A percentile compares a stretch with the other conserved stretches of the same genome.
Conservation (phyloP, 2,113 vertebrate species). For the Zapus hudsonius region DNA sequence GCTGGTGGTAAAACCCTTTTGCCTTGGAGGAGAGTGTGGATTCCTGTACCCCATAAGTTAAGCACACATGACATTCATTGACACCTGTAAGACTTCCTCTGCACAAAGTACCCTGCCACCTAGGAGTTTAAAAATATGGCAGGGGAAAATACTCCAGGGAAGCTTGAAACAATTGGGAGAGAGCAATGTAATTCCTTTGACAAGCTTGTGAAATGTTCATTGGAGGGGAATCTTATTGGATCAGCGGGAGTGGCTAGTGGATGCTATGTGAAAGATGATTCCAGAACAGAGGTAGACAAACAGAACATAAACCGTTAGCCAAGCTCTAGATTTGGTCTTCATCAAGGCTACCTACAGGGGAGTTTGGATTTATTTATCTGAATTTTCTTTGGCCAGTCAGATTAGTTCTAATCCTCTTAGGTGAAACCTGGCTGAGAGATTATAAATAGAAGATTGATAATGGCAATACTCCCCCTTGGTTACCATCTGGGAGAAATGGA, state of each 20-base stretch:
- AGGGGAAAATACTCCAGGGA: not conserved
- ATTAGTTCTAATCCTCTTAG: slow-evolving; percentile 72
- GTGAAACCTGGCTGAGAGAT: slow-evolving; percentile 76
- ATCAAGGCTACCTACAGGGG: not conserved
- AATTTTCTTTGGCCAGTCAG: slow-evolving; percentile 70
- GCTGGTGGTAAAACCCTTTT: not conserved
- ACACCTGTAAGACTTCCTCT: not conserved
- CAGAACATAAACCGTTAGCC: not conserved
- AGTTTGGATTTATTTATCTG: slow-evolving; percentile 53
- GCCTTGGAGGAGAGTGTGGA: not conserved
- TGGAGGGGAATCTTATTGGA: not conserved
- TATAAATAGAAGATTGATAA: slow-evolving; percentile 80
- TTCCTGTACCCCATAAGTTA: not conserved
- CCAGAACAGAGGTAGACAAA: not conserved
- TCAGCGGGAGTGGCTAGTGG: too few species aligned
- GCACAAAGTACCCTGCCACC: not conserved
- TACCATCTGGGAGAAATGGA: slow-evolving; percentile 31
- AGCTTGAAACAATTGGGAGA: not conserved
- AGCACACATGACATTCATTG: not conserved
- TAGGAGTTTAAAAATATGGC: slow-evolving; percentile 17
- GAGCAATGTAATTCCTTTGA: not conserved
- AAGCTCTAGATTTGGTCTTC: not conserved
- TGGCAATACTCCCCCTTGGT: slow-evolving; percentile 73
- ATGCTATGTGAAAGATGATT: not conserved
- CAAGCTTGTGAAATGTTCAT: not conserved